A percentile compares a stretch with the other conserved stretches of the same genome.
phyloP scores from a whole-genome alignment of 2,888 invertebrate genomes.

The Drosophila borealis region DNA sequence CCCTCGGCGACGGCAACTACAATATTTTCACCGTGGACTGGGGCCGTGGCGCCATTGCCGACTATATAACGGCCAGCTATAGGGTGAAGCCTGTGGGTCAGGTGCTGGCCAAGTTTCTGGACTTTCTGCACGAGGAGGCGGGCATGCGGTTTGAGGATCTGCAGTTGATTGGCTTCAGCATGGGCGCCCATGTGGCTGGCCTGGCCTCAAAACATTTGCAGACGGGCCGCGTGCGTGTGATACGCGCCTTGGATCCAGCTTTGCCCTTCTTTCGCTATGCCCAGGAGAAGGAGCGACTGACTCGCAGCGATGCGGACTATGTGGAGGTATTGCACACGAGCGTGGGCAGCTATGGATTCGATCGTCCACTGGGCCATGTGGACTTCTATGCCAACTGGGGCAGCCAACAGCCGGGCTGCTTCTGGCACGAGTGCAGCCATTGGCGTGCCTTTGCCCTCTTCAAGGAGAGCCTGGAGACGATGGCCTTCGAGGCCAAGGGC shows the following conservation, averaged over 20 bases:
- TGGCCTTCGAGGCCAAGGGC: conserved; percentile 64
- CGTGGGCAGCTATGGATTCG: conserved; percentile 84
- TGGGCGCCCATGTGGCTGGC: conserved; percentile 88
- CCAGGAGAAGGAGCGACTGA: conserved; percentile 84
- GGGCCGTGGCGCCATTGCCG: conserved; percentile 82
- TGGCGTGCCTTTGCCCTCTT: conserved; percentile 82
- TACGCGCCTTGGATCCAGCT: conserved; percentile 89
- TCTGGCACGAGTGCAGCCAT: conserved; percentile 82
- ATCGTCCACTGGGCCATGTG: conserved; percentile 85
- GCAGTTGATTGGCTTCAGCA: conserved; percentile 86
- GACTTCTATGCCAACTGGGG: conserved; percentile 88
- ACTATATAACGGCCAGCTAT: conserved; percentile 82
- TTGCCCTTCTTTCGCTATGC: conserved; percentile 80
- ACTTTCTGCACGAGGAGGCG: conserved; percentile 88
- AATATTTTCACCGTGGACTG: conserved; percentile 83
- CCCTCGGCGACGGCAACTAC: conserved; percentile 60
- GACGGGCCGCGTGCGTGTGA: conserved; percentile 76
- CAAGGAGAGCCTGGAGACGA: conserved; percentile 59
- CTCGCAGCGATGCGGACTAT: conserved; percentile 88
- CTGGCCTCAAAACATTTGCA: conserved; percentile 85
- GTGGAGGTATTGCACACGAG: conserved; percentile 91
- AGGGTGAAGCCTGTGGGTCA: conserved; percentile 86
- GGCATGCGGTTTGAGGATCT: conserved; percentile 77
- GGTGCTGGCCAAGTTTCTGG: conserved; percentile 87
- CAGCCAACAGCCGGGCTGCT: conserved; percentile 87